Conservation (phyloP, 2,113 vertebrate species). For the Saiga tatarica region DNA sequence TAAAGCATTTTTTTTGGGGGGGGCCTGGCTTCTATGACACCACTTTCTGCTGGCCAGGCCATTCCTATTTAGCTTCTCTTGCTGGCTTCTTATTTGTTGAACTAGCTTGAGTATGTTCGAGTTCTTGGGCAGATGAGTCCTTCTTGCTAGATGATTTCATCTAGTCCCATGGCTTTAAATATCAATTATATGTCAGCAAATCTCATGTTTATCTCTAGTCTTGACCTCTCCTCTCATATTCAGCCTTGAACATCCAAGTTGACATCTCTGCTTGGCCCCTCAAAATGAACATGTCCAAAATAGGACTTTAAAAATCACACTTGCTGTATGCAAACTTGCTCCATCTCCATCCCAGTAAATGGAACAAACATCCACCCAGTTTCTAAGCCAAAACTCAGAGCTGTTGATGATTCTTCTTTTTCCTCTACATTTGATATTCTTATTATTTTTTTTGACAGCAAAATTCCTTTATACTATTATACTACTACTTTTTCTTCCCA, state of each 20-base stretch:
- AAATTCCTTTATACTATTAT: background rate
- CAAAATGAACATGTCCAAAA: background rate
- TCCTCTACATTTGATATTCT: background rate
- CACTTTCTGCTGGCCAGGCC: background rate
- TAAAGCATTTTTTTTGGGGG: background rate
- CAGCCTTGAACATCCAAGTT: background rate
- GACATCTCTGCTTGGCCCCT: background rate
- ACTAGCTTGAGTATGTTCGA: background rate
- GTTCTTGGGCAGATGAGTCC: background rate
- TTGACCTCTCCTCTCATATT: background rate
- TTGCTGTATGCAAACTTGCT: background rate
- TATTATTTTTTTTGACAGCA: too few species aligned
- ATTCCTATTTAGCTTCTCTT: background rate
- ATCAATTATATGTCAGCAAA: background rate
- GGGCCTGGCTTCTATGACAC: background rate
- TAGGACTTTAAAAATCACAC: background rate
- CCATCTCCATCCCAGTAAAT: background rate
- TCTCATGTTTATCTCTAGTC: background rate
- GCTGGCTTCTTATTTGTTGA: background rate
- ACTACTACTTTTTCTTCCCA: background rate
- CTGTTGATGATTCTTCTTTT: background rate
- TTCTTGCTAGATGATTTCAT: background rate
- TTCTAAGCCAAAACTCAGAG: background rate
- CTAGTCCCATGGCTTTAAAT: background rate
- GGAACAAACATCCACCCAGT: background rate